Evolutionary conservation across 2,113 vertebrate species (phyloP), one percentile per base, ranked within the genome.

Genomic region (Myrmecophaga tridactyla): DNA sequence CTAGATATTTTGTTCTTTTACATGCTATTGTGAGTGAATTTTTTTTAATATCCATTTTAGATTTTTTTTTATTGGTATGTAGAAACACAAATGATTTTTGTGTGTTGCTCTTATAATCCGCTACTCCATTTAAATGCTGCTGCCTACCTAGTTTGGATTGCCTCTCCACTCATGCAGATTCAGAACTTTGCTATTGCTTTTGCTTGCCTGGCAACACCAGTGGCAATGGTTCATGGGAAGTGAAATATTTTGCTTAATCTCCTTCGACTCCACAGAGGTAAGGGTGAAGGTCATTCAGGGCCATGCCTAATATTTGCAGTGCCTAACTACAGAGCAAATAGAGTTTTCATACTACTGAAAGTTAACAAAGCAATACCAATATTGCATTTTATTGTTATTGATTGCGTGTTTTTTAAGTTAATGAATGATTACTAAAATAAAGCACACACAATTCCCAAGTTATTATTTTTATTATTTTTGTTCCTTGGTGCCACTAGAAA

Each of bases 391-490:
- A 60, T 15, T 75, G 12, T 63, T 46, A n/a, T 46, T 75, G 7
- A 67, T 29, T 77, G 58, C 67, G 3, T 58, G 69, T 62, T 69
- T 89, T 10, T 69, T 63, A 5, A 60, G 18, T 63, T 84, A 69
- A 85, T 84, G 36, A 62, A 51, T 88, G n/a, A n/a, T 62, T 81
- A 43, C n/a, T 36, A 34, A 65, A 69, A 90, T 89, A 80, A 94
- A 41, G 21, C n/a, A 7, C 25, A 76, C 4, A 60, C 69, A 39
- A 48, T 77, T 58, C 7, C 56, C 83, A 67, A 67, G 36, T 67
- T 34, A 83, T 46, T 48, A 14, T 75, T 94, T 10, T 48, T 93
- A 17, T 36, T 75, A 13, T 75, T 75, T 67, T 29, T 76, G 9
- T 77, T 67, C 13, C 39, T 60, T 76, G 6, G 18, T 36, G 39